Evolutionary conservation across 2,797 vertebrate species (phyloP).

Genomic region (Crenichthys baileyi): DNA sequence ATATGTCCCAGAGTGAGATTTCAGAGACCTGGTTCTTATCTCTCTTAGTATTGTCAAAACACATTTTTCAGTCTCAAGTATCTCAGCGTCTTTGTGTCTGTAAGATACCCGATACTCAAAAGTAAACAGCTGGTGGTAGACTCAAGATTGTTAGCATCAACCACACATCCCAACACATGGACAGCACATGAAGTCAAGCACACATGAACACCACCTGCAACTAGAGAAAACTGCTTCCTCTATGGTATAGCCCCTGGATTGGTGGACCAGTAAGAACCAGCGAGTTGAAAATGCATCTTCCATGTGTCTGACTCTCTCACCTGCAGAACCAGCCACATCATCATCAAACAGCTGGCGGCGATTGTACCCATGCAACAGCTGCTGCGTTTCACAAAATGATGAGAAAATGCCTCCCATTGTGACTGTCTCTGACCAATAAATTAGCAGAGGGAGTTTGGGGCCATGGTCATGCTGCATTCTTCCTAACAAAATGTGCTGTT

Average conservation of each 20-base stretch:
- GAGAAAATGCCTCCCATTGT: slow-evolving; percentile 46
- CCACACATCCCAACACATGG: background rate
- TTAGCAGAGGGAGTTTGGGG: slow-evolving; percentile 49
- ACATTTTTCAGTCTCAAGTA: slow-evolving; percentile 70
- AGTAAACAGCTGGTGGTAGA: slow-evolving; percentile 38
- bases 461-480: slow-evolving; percentile 22
- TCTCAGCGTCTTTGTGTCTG: slow-evolving; percentile 51
- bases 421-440: slow-evolving; percentile 52
- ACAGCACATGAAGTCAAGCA: background rate
- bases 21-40: slow-evolving; percentile 66
- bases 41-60: slow-evolving; percentile 69
- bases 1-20: slow-evolving; percentile 71
- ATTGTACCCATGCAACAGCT: slow-evolving; percentile 60
- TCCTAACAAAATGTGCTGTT: slow-evolving; percentile 14
- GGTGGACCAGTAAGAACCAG: slow-evolving; percentile 27
- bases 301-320: slow-evolving; percentile 36
- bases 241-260: slow-evolving; percentile 25
- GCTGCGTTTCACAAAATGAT: slow-evolving; percentile 54
- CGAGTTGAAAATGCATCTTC: slow-evolving; percentile 41
- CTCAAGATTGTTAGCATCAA: slow-evolving; percentile 1
- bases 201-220: slow-evolving; percentile 18
- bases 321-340: slow-evolving; percentile 48
- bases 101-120: slow-evolving; percentile 49
- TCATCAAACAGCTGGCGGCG: slow-evolving; percentile 63
- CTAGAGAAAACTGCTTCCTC: slow-evolving; percentile 30